Evolutionary conservation across 2,113 vertebrate genomes (phyloP), one percentile per base, ranked within the genome.

Genomic region (Ochotona curzoniae): DNA sequence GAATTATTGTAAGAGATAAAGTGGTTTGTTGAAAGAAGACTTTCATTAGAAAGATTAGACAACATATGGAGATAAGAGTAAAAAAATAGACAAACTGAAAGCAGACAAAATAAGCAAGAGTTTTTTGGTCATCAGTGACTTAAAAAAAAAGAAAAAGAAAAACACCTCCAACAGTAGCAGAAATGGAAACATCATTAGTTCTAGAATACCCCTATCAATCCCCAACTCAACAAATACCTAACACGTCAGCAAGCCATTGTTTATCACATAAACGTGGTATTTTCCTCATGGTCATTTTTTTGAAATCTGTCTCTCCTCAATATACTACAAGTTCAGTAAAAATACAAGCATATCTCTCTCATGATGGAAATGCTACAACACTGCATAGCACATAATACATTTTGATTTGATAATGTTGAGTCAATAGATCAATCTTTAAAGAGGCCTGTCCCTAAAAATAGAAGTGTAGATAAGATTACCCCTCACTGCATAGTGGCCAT

Each of bases 391-490:
- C n/a, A 14, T 30, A 32, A 51, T 47, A 35, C 66, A 49, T 73
- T 79, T 93, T 64, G 26, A 61, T 80, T 70, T 90, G 81, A 71
- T 94, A 73, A 13, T 64, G 23, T 26, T 54, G 73, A 93, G 51
- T 67, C 49, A 81, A 63, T 60, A 66, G 67, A 64, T 71, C 18
- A 11, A 44, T 73, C 47, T 93, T 63, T 80, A 83, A 51, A 51
- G 66, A 88, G 63, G 13, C 1, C 32, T 54, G 28, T 35, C 35
- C 47, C 44, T 57, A 32, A 82, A 69, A 63, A 64, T 21, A 82
- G 26, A 12, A 79, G 7, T 11, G 14, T 5, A 61, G n/a, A 18
- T 82, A 23, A 38, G 30, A 64, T 81, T 83, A 76, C n/a, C 7
- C 20, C 25, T 25, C 63, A 64, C 23, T 26, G 25, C 8, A 25